These are phyloP conservation scores for Muscicapa comitata DNA, from an alignment of 2,797 vertebrate species.

Conservation along the genomic window DNA sequence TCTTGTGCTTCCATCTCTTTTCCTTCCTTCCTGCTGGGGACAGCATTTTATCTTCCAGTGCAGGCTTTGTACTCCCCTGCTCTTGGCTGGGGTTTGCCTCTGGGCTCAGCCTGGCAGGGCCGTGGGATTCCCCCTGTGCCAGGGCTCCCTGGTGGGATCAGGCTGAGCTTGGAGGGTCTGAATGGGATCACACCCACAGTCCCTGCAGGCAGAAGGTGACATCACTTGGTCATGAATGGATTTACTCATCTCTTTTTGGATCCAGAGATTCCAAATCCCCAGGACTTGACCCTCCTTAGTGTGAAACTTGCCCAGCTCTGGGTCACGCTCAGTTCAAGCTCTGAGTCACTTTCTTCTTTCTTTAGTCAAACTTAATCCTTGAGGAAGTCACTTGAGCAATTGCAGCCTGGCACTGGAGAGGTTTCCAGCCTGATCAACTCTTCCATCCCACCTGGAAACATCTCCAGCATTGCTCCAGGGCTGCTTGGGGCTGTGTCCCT, in stretches of 20 bases:
- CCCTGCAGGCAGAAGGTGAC: not conserved
- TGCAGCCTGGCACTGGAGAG: not conserved
- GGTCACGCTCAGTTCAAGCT: not conserved
- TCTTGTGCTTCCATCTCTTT: not conserved
- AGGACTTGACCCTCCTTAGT: not conserved
- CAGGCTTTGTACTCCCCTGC: fast-evolving
- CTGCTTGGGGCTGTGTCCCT: not conserved
- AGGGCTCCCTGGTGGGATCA: not conserved
- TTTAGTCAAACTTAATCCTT: not conserved
- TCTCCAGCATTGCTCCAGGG: not conserved
- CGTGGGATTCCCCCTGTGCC: not conserved
- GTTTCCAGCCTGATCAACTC: not conserved
- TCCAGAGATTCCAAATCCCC: not conserved
- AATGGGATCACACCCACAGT: not conserved
- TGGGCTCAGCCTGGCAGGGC: not conserved
- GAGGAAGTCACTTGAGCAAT: not conserved
- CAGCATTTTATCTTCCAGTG: not conserved
- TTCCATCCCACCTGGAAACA: not conserved
- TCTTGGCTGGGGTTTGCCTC: not conserved
- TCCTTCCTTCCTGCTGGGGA: not conserved
- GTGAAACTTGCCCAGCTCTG: not conserved
- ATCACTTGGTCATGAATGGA: not conserved
- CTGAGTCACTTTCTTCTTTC: not conserved
- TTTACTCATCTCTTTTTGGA: not conserved
- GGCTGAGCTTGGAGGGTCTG: not conserved